phyloP scores from a whole-genome alignment of 2,113 vertebrate genomes.

The Triplophysa dalaica region DNA sequence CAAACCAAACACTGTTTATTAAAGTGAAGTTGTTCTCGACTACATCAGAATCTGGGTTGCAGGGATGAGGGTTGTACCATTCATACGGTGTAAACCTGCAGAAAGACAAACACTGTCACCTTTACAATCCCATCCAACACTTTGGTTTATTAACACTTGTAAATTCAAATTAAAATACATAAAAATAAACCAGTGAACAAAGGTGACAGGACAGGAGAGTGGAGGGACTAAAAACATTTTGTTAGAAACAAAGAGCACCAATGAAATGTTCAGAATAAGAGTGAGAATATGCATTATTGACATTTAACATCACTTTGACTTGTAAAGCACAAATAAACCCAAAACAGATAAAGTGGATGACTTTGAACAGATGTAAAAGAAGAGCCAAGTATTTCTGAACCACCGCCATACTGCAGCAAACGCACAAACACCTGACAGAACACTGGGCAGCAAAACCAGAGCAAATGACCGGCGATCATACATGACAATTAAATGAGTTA shows the following conservation, averaged over 20 bases:
- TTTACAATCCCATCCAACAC: too few relatives aligned
- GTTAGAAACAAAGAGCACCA: too few relatives aligned
- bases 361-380: not conserved
- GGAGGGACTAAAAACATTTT: too few relatives aligned
- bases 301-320: not conserved
- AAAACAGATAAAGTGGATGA: not conserved
- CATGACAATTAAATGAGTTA: not conserved
- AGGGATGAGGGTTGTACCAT: slow-evolving; percentile 99
- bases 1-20: slow-evolving; percentile 99
- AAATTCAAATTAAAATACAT: too few relatives aligned
- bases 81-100: slow-evolving; percentile 97
- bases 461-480: not conserved
- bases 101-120: not conserved
- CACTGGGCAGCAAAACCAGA: not conserved
- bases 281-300: not conserved
- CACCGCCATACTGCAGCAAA: not conserved
- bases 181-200: too few relatives aligned
- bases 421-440: not conserved
- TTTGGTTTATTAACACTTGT: too few relatives aligned
- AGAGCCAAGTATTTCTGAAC: not conserved
- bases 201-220: too few relatives aligned
- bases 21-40: slow-evolving; percentile 99
- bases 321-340: not conserved
- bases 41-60: slow-evolving; percentile 97
- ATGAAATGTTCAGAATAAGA: not conserved